Conservation (phyloP, 2,113 vertebrate genomes). For the Vidua chalybeata region DNA sequence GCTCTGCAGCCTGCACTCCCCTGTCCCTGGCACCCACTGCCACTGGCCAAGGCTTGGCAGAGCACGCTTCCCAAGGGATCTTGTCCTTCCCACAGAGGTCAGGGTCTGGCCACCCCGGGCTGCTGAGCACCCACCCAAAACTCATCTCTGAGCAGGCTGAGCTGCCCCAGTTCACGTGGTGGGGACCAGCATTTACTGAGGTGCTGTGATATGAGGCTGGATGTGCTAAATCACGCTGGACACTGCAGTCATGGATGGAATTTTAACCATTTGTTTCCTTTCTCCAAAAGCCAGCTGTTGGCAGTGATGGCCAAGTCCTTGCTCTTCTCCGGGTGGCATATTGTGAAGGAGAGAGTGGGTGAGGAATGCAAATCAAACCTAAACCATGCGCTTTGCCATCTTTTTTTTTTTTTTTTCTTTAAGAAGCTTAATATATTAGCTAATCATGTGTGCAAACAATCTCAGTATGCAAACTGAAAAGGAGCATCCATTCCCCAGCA, state of each 20-base stretch:
- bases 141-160: neutral
- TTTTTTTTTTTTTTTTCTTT: neutral
- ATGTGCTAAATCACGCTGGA: neutral
- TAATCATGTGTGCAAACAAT: neutral
- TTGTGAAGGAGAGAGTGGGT: neutral
- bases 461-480: neutral
- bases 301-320: neutral
- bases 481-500: neutral
- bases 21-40: neutral
- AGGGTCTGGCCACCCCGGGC: neutral
- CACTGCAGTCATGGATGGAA: too few relatives aligned
- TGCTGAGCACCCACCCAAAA: neutral
- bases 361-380: neutral
- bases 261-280: neutral
- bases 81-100: rapidly evolving
- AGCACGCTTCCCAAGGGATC: neutral
- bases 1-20: neutral
- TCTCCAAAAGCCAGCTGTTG: neutral
- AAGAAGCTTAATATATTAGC: neutral
- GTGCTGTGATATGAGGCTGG: neutral
- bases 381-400: neutral
- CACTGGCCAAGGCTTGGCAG: neutral
- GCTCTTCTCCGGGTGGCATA: neutral
- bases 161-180: rapidly evolving
- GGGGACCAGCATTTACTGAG: neutral